Conservation (phyloP, 2,113 vertebrate species). For the Brachyistius frenatus region DNA sequence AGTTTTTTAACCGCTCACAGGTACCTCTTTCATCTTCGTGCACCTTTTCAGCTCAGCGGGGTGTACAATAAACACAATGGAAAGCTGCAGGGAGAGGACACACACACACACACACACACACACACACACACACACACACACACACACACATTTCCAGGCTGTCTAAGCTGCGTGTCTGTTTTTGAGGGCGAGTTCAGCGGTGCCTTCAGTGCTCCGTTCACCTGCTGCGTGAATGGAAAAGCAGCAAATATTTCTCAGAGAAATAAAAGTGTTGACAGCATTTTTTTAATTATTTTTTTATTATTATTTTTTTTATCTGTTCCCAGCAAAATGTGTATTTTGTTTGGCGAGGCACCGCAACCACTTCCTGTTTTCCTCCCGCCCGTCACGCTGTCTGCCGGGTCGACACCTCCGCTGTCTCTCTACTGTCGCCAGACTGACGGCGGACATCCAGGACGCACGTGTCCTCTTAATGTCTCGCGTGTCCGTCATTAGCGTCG, state of each 20-base stretch:
- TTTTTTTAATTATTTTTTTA: neutral
- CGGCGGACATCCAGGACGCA: neutral
- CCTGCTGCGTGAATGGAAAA: slow-evolving; percentile 36
- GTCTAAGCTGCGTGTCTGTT: neutral
- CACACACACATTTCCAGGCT: slow-evolving; percentile 5
- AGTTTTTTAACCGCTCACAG: slow-evolving; percentile 1
- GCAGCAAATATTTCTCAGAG: slow-evolving; percentile 11
- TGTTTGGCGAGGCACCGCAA: neutral
- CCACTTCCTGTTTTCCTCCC: neutral
- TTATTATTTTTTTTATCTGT: neutral
- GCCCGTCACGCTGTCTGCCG: neutral
- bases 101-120: slow-evolving; percentile 18
- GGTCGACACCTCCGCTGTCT: neutral
- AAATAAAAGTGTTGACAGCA: slow-evolving; percentile 9
- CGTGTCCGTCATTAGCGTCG: neutral
- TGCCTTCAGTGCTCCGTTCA: neutral
- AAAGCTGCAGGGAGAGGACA: neutral
- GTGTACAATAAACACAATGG: slow-evolving; percentile 6
- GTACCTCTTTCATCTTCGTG: slow-evolving; percentile 14
- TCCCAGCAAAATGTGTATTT: neutral
- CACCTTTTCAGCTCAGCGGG: neutral
- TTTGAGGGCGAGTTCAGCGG: slow-evolving; percentile 2
- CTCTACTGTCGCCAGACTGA: neutral
- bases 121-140: slow-evolving; percentile 16
- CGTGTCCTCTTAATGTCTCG: neutral